Evolutionary conservation across 2,797 vertebrate genomes (phyloP), one percentile per base, ranked within the genome.

Genomic region (Sebastes cheni): DNA sequence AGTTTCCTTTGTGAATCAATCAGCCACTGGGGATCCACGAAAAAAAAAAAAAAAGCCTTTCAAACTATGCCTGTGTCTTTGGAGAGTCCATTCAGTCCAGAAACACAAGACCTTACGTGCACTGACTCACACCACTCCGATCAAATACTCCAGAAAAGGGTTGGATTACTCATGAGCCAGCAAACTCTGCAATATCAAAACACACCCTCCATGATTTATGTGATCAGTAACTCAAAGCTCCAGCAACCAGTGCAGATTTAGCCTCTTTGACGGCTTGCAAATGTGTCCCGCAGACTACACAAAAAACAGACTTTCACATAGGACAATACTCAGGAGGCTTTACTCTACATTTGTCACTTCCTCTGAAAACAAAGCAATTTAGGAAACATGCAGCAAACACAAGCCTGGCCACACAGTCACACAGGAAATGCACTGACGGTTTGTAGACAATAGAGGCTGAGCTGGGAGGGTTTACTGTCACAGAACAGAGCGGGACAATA

Each of bases 341-440:
- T 89, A 77, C 86, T 81, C 89, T 69, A 87, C 82, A 12, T 89
- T 86, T 92, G 84, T 67, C 89, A 80, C 92, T 94, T 93, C 92
- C 93, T 93, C 80, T 91, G 75, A 92, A 94, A 92, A 95, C 94
- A 91, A 94, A 94, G 93, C 84, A 85, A 88, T 93, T 93, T 90
- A 92, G 91, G 91, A 95, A 94, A 94, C 88, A 68, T 88, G 91
- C 83, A 80, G 86, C 90, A 90, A 92, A 93, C 92, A 87, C 86
- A 76, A 50, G 84, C 85, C 62, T 39, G 82, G 81, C 84, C 83
- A 79, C 91, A 90, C 80, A 88, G 87, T 88, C 72, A 32, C 92
- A 91, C 93, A 95, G 95, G 95, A 96, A 95, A 92, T 83, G 80
- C 89, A 89, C 72, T 16, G 89, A 90, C 84, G 86, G 70, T 88